These are phyloP conservation scores for Acanthaster planci DNA, from an alignment of 35 echinoderm and acorn worm species.

Conservation along the genomic window DNA sequence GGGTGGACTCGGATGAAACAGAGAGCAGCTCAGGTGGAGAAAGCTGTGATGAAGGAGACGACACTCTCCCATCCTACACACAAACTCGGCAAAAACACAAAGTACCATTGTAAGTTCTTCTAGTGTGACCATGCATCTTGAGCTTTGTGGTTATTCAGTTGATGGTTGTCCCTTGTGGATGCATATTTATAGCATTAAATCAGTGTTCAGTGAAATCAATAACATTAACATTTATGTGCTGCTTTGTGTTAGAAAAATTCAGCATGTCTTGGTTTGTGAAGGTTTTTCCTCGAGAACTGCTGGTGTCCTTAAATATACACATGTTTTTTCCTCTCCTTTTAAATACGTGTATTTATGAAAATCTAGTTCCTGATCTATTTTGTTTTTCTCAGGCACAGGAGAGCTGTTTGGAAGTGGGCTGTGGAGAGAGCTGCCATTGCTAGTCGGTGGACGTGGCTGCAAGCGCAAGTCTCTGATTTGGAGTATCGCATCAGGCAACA, in stretches of 20 bases:
- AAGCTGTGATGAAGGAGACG: slow-evolving; percentile 74
- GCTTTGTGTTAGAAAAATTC: no score
- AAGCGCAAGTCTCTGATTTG: slow-evolving; percentile 91
- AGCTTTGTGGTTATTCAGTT: background rate
- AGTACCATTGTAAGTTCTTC: slow-evolving; percentile 86
- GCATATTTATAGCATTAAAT: no score
- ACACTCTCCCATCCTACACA: slow-evolving; percentile 36
- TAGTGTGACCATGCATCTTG: background rate
- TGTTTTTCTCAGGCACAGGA: slow-evolving; percentile 62
- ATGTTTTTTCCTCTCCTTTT: no score
- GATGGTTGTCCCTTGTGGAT: no score
- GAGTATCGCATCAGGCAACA: slow-evolving; percentile 95
- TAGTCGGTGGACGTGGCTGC: slow-evolving; percentile 96
- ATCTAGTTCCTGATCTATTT: background rate
- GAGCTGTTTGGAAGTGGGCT: slow-evolving; percentile 97
- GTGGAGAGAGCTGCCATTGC: slow-evolving; percentile 83
- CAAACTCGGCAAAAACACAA: slow-evolving; percentile 56
- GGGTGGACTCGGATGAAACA: slow-evolving; percentile 86
- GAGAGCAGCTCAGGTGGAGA: slow-evolving; percentile 94
- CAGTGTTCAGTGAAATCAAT: no score
- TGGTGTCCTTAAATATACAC: no score
- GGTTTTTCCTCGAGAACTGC: no score
- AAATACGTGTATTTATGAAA: no score
- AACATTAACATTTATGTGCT: no score
- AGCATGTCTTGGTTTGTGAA: no score